Conservation (phyloP, 2,888 invertebrate species). For the Hirtodrosophila histrioides region DNA sequence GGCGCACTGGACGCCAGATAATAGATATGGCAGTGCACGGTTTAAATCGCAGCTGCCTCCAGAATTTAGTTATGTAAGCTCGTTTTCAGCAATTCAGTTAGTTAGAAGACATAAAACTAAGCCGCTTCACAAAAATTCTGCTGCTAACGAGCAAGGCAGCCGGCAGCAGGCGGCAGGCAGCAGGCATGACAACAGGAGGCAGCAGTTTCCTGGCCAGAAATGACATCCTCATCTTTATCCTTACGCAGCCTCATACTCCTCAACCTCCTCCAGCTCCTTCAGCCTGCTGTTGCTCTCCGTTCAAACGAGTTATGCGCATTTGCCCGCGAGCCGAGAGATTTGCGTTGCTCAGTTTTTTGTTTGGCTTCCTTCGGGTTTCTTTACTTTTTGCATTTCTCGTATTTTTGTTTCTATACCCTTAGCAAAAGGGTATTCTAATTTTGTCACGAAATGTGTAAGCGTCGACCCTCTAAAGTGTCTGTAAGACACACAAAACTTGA, state of each 20-base stretch:
- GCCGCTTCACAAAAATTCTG: conserved; percentile 24
- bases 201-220: conserved; percentile 62
- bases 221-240: conserved; percentile 45
- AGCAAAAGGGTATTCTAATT: too few relatives aligned
- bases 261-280: background rate
- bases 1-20: conserved; percentile 33
- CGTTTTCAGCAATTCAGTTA: conserved; percentile 65
- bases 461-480: too few relatives aligned
- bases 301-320: conserved; percentile 71
- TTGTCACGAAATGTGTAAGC: too few relatives aligned
- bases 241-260: background rate
- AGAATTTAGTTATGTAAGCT: conserved; percentile 55
- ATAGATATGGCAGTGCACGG: conserved; percentile 42
- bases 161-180: conserved; percentile 27
- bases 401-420: background rate
- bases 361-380: conserved; percentile 32
- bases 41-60: conserved; percentile 50
- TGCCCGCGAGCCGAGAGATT: conserved; percentile 67
- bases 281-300: conserved; percentile 16
- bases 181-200: conserved; percentile 22
- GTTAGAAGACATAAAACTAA: conserved; percentile 61
- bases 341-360: conserved; percentile 55
- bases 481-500: too few relatives aligned
- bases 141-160: conserved; percentile 66
- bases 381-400: background rate